Conservation (phyloP, 2,888 invertebrate species). For the Rhamnusium bicolor region DNA sequence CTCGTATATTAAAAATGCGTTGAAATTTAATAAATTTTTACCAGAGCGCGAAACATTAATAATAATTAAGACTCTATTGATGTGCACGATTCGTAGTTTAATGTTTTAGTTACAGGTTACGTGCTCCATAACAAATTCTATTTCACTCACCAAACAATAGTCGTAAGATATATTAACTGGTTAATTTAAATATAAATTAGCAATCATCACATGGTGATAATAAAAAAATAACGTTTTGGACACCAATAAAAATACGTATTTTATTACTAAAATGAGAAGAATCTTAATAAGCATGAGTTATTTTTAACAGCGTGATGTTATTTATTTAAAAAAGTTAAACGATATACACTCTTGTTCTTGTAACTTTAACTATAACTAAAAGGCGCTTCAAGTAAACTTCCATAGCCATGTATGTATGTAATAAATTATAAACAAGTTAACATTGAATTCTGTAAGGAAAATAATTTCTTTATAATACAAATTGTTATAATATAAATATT, state of each 20-base stretch:
- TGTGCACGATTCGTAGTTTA: background rate
- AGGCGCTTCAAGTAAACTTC: background rate
- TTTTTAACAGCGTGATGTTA: conserved; percentile 49
- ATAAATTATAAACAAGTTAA: background rate
- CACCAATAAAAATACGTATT: conserved; percentile 48
- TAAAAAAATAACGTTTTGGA: conserved; percentile 48
- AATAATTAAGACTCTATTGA: background rate
- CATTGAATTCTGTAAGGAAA: background rate
- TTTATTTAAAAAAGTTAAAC: conserved; percentile 34
- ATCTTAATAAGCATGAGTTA: conserved; percentile 51
- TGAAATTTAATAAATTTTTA: too few species aligned
- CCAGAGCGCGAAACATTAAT: background rate
- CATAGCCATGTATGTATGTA: background rate
- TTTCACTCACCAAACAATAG: conserved; percentile 39
- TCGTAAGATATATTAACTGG: conserved; percentile 32
- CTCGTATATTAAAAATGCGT: too few species aligned
- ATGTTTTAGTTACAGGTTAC: conserved; percentile 7
- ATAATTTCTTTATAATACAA: background rate
- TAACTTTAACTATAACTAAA: background rate
- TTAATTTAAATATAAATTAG: conserved; percentile 52
- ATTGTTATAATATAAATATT: too few species aligned
- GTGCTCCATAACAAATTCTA: conserved; percentile 37
- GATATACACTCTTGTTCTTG: conserved; percentile 1
- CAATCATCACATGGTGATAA: conserved; percentile 50
- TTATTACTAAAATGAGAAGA: conserved; percentile 52